phyloP scores from a whole-genome alignment of 2,888 invertebrate species.

The Nipponacmea schrenckii region DNA sequence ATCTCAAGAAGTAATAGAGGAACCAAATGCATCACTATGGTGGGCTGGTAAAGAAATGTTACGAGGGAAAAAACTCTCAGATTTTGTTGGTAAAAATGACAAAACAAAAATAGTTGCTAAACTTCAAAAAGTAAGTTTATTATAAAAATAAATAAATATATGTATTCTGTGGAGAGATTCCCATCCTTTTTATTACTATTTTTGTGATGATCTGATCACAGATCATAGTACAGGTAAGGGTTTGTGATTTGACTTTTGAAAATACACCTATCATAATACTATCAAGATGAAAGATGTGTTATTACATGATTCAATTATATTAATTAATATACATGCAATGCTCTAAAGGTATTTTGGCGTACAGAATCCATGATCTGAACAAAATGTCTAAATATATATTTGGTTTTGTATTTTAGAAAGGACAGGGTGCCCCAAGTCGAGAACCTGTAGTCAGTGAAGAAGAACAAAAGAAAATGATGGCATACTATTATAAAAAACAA shows the following conservation, averaged over 20 bases:
- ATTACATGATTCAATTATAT: too few relatives aligned
- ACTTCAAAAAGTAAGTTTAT: slow-evolving; percentile 75
- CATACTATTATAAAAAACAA: slow-evolving; percentile 82
- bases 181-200: too few relatives aligned
- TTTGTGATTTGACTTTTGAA: too few relatives aligned
- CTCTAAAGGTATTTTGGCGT: too few relatives aligned
- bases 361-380: too few relatives aligned
- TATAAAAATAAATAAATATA: too few relatives aligned
- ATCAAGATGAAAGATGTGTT: background rate
- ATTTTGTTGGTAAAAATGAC: slow-evolving; percentile 85
- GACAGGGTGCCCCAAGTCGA: slow-evolving; percentile 85
- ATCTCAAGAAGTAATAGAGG: slow-evolving; percentile 71
- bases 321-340: too few relatives aligned
- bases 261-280: too few relatives aligned
- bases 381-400: too few relatives aligned
- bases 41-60: slow-evolving; percentile 90
- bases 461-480: slow-evolving; percentile 86
- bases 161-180: too few relatives aligned
- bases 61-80: slow-evolving; percentile 78
- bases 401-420: slow-evolving; percentile 67
- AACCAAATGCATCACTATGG: slow-evolving; percentile 80
- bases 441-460: slow-evolving; percentile 88
- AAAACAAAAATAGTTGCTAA: slow-evolving; percentile 88
- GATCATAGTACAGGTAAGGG: too few relatives aligned
- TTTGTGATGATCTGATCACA: too few relatives aligned